Conservation (phyloP, 1,140 invertebrate species). For the Heliconius himera region DNA sequence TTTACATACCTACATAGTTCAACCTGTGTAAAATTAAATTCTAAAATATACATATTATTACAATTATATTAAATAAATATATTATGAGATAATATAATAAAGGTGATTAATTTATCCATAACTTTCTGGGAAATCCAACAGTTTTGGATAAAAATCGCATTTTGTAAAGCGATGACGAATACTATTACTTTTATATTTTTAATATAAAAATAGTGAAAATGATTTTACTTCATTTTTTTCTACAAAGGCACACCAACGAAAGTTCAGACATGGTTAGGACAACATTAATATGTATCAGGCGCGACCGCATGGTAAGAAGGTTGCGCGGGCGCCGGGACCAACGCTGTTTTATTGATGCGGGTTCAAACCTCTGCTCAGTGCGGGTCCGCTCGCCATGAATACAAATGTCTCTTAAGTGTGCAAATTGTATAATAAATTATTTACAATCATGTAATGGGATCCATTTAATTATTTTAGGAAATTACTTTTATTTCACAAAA, state of each 20-base stretch:
- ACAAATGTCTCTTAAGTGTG: constrained; percentile 53
- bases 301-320: constrained; percentile 54
- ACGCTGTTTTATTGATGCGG: constrained; percentile 64
- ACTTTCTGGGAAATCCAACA: too few species aligned
- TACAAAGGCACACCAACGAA: not conserved
- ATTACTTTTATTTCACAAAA: not conserved
- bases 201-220: too few species aligned
- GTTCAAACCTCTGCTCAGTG: constrained; percentile 60
- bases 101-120: too few species aligned
- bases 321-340: constrained; percentile 67
- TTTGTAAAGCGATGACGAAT: too few species aligned
- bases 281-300: constrained; percentile 73
- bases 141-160: too few species aligned
- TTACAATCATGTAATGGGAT: constrained; percentile 27
- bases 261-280: constrained; percentile 7
- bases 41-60: too few species aligned
- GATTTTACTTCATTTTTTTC: not conserved
- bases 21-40: too few species aligned
- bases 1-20: too few species aligned
- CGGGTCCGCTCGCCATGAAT: constrained; percentile 56
- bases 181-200: too few species aligned
- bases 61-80: too few species aligned
- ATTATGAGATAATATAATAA: too few species aligned
- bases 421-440: constrained; percentile 31
- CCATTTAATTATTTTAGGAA: not conserved